Percentiles rank a stretch among this genome's conserved stretches.
Evolutionary conservation across 1,140 invertebrate species (phyloP).

Genomic region (Drosophila jambulina): DNA sequence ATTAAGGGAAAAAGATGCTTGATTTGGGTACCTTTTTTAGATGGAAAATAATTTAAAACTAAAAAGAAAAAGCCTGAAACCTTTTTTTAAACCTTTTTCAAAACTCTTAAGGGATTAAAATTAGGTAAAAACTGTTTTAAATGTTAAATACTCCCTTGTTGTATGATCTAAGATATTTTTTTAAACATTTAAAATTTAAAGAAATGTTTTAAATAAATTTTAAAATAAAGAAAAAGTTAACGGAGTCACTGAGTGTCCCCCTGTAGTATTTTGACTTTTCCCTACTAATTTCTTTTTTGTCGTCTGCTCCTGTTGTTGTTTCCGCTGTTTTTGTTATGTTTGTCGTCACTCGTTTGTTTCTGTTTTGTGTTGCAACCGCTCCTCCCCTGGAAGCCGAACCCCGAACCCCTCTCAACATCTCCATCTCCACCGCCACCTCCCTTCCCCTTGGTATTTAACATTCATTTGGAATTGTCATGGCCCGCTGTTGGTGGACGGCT

Average conservation of each 20-base stretch:
- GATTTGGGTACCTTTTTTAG: too few relatives aligned
- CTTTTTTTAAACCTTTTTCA: too few relatives aligned
- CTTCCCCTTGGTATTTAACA: slow-evolving; percentile 71
- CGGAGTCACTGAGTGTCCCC: not conserved
- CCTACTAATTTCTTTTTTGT: slow-evolving; percentile 34
- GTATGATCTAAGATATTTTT: rapidly evolving
- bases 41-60: too few relatives aligned
- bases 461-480: slow-evolving; percentile 81
- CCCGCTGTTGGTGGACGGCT: slow-evolving; percentile 55
- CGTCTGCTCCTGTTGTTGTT: slow-evolving; percentile 38
- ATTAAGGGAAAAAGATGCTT: too few relatives aligned
- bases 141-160: too few relatives aligned
- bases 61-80: too few relatives aligned
- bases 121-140: too few relatives aligned
- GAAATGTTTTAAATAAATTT: too few relatives aligned
- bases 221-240: too few relatives aligned
- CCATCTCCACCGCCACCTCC: slow-evolving; percentile 20
- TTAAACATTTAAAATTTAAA: too few relatives aligned
- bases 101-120: too few relatives aligned
- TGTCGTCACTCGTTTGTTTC: slow-evolving; percentile 70
- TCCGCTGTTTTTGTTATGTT: slow-evolving; percentile 65
- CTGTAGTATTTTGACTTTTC: not conserved
- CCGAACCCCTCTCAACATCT: not conserved
- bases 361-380: slow-evolving; percentile 34
- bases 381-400: not conserved